Conservation (phyloP, 2,888 invertebrate genomes). For the Eulithis prunata region DNA sequence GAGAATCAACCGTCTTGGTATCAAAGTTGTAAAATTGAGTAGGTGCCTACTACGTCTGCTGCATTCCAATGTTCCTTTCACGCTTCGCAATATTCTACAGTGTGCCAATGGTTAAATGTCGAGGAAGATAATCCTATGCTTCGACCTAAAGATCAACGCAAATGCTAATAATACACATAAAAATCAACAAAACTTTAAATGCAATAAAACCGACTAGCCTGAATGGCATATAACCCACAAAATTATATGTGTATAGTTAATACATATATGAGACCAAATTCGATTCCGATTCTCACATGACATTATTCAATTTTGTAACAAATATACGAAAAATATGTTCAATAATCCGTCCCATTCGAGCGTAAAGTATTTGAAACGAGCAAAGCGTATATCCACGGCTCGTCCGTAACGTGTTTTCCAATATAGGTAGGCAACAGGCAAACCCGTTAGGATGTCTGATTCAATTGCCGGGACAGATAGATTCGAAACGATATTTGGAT, state of each 20-base stretch:
- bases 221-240: too few relatives aligned
- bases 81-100: constrained; percentile 62
- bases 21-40: constrained; percentile 37
- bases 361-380: constrained; percentile 35
- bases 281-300: background rate
- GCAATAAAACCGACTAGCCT: too few relatives aligned
- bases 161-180: constrained; percentile 32
- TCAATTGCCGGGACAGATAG: constrained; percentile 46
- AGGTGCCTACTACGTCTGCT: constrained; percentile 50
- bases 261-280: too few relatives aligned
- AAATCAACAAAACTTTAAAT: constrained; percentile 11
- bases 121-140: constrained; percentile 48
- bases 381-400: constrained; percentile 35
- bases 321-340: background rate
- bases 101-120: constrained; percentile 63
- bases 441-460: constrained; percentile 43
- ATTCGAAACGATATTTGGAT: constrained; percentile 39
- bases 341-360: constrained; percentile 13
- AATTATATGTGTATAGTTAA: too few relatives aligned
- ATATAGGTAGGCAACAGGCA: constrained; percentile 42
- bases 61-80: constrained; percentile 73
- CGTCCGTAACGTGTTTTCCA: constrained; percentile 42
- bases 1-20: constrained; percentile 29
- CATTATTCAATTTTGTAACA: background rate
- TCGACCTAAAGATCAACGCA: constrained; percentile 40